These are phyloP conservation scores for Acropora tenuis DNA, from an alignment of 64 coral and sea anemone species.

Conservation along the genomic window DNA sequence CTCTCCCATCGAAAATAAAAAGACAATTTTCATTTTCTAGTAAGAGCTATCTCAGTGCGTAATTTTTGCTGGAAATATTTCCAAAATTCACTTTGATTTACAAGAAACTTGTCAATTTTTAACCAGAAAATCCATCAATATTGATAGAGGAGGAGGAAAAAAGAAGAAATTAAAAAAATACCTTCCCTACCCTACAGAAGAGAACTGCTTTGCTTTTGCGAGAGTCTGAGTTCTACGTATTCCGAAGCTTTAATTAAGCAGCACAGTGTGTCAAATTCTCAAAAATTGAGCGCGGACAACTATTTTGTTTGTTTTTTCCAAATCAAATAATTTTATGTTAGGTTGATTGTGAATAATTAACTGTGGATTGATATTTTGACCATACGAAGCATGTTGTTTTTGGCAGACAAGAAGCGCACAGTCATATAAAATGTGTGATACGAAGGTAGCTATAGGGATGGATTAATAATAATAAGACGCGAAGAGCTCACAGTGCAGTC, in stretches of 20 bases:
- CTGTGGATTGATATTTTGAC: not conserved
- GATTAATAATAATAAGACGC: conserved; percentile 40
- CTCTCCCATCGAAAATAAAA: too few relatives aligned
- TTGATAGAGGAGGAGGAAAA: too few relatives aligned
- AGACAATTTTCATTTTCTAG: too few relatives aligned
- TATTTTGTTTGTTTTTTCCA: too few relatives aligned
- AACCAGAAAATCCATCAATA: too few relatives aligned
- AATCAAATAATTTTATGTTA: too few relatives aligned
- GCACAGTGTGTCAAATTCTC: conserved; percentile 7
- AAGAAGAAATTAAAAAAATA: too few relatives aligned
- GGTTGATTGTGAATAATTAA: too few relatives aligned
- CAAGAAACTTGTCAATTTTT: too few relatives aligned
- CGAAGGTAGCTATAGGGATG: conserved; percentile 13
- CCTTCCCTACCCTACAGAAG: not conserved
- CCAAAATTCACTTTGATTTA: too few relatives aligned
- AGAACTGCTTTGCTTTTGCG: not conserved
- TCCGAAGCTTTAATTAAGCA: not conserved
- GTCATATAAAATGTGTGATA: conserved; percentile 1
- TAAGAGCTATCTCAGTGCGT: too few relatives aligned
- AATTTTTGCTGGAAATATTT: too few relatives aligned
- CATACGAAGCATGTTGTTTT: not conserved
- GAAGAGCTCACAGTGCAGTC: conserved; percentile 9
- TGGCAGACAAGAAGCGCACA: conserved; percentile 11
- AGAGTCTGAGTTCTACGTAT: not conserved
- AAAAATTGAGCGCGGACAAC: conserved; percentile 12